A percentile compares a stretch with the other conserved stretches of the same genome.
Evolutionary conservation across 2,888 invertebrate species (phyloP).

Genomic region (Cheilosia scutellata): DNA sequence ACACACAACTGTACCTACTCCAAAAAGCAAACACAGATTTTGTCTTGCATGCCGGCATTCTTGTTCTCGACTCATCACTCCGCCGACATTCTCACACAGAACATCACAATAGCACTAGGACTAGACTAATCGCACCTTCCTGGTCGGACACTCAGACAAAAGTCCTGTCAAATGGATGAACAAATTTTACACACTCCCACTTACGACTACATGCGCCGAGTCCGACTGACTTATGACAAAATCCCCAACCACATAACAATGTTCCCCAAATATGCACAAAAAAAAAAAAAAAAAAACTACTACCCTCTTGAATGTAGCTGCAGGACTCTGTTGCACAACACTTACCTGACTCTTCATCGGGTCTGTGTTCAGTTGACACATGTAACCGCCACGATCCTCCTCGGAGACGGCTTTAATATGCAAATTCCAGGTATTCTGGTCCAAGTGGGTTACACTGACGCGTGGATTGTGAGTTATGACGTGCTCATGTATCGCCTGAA

Average conservation of each 20-base stretch:
- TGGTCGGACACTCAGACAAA: constrained; percentile 60
- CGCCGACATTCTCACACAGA: constrained; percentile 1
- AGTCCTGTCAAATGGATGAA: constrained; percentile 66
- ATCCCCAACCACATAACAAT: constrained; percentile 40
- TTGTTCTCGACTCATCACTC: constrained; percentile 22
- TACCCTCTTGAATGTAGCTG: constrained; percentile 1
- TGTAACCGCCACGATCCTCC: constrained; percentile 95
- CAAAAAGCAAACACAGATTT: constrained; percentile 21
- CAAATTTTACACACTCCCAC: constrained; percentile 42
- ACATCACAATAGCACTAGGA: constrained; percentile 40
- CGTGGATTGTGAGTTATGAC: constrained; percentile 96
- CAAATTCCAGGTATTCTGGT: constrained; percentile 95
- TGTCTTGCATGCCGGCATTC: neutral
- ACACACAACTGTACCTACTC: too few species aligned
- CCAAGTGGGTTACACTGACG: constrained; percentile 93
- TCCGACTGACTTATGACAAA: constrained; percentile 63
- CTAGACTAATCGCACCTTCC: constrained; percentile 59
- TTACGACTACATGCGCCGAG: neutral
- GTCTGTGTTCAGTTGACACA: constrained; percentile 97
- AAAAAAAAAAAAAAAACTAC: neutral
- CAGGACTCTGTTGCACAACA: constrained; percentile 48
- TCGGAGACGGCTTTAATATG: constrained; percentile 94
- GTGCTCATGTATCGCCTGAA: constrained; percentile 96
- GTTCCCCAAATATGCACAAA: constrained; percentile 1
- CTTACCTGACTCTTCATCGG: constrained; percentile 96